These are phyloP conservation scores for Mimumesa dahlbomi DNA, from an alignment of 2,888 invertebrate species.

Conservation along the genomic window DNA sequence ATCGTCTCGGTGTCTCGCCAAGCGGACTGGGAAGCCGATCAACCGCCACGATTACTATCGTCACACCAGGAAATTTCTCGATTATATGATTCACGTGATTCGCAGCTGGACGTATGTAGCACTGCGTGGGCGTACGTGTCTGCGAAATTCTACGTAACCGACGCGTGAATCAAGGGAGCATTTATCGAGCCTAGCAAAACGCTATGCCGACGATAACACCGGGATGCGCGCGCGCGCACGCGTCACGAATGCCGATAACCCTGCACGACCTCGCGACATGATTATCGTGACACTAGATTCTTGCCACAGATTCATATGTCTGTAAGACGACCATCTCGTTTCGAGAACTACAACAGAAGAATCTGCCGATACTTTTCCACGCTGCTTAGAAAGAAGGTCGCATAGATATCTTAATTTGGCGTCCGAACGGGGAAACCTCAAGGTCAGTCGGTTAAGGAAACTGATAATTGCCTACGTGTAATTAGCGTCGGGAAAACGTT, in stretches of 20 bases:
- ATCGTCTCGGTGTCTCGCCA: neutral
- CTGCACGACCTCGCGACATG: slow-evolving; percentile 53
- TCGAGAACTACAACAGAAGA: neutral
- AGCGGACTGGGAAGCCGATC: slow-evolving; percentile 1
- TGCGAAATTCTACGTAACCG: slow-evolving; percentile 30
- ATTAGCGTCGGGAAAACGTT: no score
- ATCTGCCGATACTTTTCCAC: no score
- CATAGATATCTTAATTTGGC: no score
- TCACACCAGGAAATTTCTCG: slow-evolving; percentile 4
- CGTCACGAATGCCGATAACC: slow-evolving; percentile 55
- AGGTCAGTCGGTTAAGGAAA: no score
- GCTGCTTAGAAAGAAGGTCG: neutral
- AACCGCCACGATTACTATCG: neutral
- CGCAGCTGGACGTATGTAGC: neutral
- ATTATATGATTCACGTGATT: slow-evolving; percentile 47
- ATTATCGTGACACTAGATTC: slow-evolving; percentile 55
- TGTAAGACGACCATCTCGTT: neutral
- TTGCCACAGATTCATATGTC: slow-evolving; percentile 38
- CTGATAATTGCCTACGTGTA: no score
- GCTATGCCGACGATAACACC: slow-evolving; percentile 21
- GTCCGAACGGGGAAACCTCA: no score
- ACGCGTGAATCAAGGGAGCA: slow-evolving; percentile 5
- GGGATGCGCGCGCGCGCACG: slow-evolving; percentile 23
- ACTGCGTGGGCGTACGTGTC: slow-evolving; percentile 11
- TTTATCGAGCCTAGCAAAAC: slow-evolving; percentile 27